phyloP scores from a whole-genome alignment of 2,888 invertebrate species.

The Dasysyrphus tricinctus region DNA sequence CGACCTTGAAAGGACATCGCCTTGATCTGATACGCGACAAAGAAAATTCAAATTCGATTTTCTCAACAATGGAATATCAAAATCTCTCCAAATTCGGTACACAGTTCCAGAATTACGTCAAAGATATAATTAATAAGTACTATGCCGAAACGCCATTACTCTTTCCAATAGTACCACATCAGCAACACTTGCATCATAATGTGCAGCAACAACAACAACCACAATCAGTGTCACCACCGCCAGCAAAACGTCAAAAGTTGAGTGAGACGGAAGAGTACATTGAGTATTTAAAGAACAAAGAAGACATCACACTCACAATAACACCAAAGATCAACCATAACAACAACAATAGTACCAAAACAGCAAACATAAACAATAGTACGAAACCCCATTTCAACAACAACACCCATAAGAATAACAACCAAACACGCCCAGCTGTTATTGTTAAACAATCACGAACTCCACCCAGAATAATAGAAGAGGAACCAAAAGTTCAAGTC shows the following conservation, averaged over 20 bases:
- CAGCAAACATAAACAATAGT: slow-evolving; percentile 54
- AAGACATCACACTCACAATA: slow-evolving; percentile 83
- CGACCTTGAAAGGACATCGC: slow-evolving; percentile 78
- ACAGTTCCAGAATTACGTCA: slow-evolving; percentile 83
- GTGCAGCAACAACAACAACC: slow-evolving; percentile 62
- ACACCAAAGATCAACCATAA: slow-evolving; percentile 78
- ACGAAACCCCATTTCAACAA: slow-evolving; percentile 38
- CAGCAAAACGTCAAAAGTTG: slow-evolving; percentile 78
- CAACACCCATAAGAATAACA: slow-evolving; percentile 37
- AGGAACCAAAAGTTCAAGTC: slow-evolving; percentile 66
- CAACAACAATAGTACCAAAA: slow-evolving; percentile 47
- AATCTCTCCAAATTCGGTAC: slow-evolving; percentile 82
- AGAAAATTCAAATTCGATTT: slow-evolving; percentile 79
- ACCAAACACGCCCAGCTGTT: slow-evolving; percentile 59
- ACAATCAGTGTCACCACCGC: slow-evolving; percentile 47
- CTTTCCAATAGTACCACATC: slow-evolving; percentile 78
- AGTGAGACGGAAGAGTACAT: slow-evolving; percentile 83
- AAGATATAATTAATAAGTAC: slow-evolving; percentile 83
- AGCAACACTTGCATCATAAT: slow-evolving; percentile 76
- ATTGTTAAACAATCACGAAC: slow-evolving; percentile 50
- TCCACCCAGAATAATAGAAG: slow-evolving; percentile 59
- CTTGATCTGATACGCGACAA: slow-evolving; percentile 78
- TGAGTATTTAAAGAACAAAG: slow-evolving; percentile 83
- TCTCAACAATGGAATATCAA: slow-evolving; percentile 83
- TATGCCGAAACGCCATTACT: slow-evolving; percentile 82